phyloP scores from a whole-genome alignment of 2,888 invertebrate genomes.

The Dynastes hyllus region DNA sequence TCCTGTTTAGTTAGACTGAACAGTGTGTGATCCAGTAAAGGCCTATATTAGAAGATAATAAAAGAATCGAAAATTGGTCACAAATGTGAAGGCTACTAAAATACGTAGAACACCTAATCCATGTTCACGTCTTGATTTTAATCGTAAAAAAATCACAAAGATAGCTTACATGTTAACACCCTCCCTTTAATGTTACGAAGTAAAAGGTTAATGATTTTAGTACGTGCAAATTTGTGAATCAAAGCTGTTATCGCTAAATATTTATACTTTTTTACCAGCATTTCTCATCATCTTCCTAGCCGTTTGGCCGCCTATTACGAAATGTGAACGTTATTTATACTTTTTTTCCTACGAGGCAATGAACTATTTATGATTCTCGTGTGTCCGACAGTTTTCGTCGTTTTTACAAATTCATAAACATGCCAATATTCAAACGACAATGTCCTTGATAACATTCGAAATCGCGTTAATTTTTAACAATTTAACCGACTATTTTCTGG shows the following conservation, averaged over 20 bases:
- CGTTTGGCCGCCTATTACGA: conserved; percentile 4
- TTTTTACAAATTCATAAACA: conserved; percentile 14
- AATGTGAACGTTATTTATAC: conserved; percentile 23
- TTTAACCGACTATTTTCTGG: not conserved
- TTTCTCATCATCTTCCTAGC: conserved; percentile 7
- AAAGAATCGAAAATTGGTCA: too few relatives aligned
- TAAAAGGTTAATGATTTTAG: conserved; percentile 37
- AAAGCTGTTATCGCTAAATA: conserved; percentile 26
- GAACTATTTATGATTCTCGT: conserved; percentile 27
- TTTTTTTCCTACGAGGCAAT: conserved; percentile 23
- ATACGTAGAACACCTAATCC: not conserved
- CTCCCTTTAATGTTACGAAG: conserved; percentile 12
- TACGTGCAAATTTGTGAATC: conserved; percentile 27
- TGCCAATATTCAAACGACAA: not conserved
- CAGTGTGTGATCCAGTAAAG: too few relatives aligned
- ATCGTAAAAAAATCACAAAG: not conserved
- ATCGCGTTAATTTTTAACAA: conserved; percentile 2
- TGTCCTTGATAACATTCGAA: not conserved
- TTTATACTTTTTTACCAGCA: conserved; percentile 25
- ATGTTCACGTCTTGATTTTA: not conserved
- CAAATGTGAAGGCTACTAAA: too few relatives aligned
- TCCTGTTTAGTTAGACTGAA: too few relatives aligned
- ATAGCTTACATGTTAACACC: conserved; percentile 8
- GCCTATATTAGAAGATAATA: too few relatives aligned
- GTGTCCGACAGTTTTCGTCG: not conserved